Base-by-base conservation (phyloP, 1,140 invertebrate species). In the Leptonema lineaticorne region DNA sequence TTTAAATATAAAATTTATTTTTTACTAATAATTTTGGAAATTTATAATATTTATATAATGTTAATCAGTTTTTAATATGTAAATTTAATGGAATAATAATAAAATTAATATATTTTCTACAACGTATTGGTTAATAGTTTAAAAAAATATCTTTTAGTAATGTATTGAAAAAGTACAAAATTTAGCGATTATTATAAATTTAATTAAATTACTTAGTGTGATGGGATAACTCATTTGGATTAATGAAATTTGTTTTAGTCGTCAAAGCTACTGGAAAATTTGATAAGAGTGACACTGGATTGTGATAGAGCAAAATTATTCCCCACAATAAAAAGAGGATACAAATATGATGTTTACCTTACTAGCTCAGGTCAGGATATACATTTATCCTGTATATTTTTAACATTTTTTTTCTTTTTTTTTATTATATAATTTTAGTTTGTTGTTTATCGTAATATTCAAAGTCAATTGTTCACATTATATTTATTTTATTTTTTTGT, bases 281-380 rank as follows among this genome's bases (percentile, higher is more conserved):
- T 87, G 76, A 79, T 92, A 79, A 84, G 84, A 76, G 83, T 87
- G 78, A 86, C 86, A 78, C 85, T 92, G 82, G 85, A 87, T 79
- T 89, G 88, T 76, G 83, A 85, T 77, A 86, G 90, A 77, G 87
- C 89, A 78, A 93, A 93, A 84, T 85, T 90, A 78, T 89, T 93
- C 77, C 91, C 91, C 77, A 85, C 90, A 67, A 85, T 93, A 78
- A 92, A 90, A 85, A 84, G 91, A 82, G 91, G 90, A 76, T 89
- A 89, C 81, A 85, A 87, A 81, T 88, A 90, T 82, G 91, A 93
- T 84, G 88, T 92, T 76, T 94, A 93, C 83, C 86, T 92, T 79
- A 91, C 89, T 80, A 90, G 90, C 81, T 91, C 90, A 92, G 91
- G 90, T 92, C 86, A 82, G 79, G 60, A 58, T 56, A 66, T 58